Percentiles rank a stretch among this genome's conserved stretches.
Evolutionary conservation across 2,797 vertebrate species (phyloP).

Genomic region (Diglossa cyanea): DNA sequence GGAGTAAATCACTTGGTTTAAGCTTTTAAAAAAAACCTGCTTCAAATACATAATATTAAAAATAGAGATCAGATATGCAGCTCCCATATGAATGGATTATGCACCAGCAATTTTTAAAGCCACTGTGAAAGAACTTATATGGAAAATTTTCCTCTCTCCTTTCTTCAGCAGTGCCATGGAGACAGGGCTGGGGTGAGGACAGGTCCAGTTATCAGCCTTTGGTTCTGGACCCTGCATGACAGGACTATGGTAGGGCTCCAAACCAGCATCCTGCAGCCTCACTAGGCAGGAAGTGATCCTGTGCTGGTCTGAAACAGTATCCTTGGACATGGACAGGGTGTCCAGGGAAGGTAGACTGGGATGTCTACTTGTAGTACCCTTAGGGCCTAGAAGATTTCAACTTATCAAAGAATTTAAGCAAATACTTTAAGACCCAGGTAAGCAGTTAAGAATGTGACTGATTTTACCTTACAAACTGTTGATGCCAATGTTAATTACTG

Average conservation of each 20-base stretch:
- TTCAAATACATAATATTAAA: constrained; percentile 16
- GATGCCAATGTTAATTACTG: background rate
- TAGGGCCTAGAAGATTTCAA: background rate
- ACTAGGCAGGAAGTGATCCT: background rate
- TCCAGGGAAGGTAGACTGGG: background rate
- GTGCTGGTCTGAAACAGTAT: background rate
- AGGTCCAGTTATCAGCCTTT: background rate
- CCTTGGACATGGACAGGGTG: background rate
- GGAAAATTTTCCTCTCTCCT: background rate
- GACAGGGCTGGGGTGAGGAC: background rate
- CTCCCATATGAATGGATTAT: background rate
- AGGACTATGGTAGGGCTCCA: background rate
- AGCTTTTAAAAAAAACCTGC: background rate
- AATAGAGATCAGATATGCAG: background rate
- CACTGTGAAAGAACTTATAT: background rate
- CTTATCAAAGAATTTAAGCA: background rate
- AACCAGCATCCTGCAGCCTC: background rate
- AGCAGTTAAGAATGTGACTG: background rate
- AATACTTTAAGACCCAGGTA: background rate
- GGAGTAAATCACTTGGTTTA: background rate
- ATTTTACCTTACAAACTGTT: background rate
- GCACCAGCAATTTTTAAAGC: background rate
- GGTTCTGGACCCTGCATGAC: background rate
- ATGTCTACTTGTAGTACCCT: fast-evolving
- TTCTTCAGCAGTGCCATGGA: background rate